Evolutionary conservation across 2,888 invertebrate species (phyloP).

Genomic region (Apamea sordens): DNA sequence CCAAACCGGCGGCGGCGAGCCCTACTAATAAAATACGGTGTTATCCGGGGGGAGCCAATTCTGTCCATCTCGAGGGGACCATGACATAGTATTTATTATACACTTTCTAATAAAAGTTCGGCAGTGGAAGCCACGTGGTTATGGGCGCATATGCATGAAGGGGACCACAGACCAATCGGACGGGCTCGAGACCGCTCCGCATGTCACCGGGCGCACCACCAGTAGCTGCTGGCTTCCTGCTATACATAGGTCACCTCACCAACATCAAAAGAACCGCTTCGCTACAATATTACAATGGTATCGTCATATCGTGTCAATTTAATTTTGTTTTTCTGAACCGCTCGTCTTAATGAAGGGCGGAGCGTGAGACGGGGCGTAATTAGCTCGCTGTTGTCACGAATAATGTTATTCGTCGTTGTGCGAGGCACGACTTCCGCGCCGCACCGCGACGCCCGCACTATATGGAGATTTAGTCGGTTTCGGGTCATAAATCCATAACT

Average conservation of each 20-base stretch:
- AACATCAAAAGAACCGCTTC: not conserved
- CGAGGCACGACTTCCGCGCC: constrained; percentile 14
- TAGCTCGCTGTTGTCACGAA: constrained; percentile 38
- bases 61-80: not conserved
- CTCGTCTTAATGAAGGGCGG: constrained; percentile 31
- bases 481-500: no score
- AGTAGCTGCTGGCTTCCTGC: not conserved
- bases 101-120: not conserved
- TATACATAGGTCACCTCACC: not conserved
- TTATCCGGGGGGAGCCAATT: constrained; percentile 13
- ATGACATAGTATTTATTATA: not conserved
- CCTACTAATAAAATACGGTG: constrained; percentile 10
- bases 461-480: no score
- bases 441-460: not conserved
- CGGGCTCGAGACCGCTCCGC: not conserved
- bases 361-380: constrained; percentile 15
- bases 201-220: not conserved
- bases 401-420: constrained; percentile 33
- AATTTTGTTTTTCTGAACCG: constrained; percentile 9
- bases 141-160: not conserved
- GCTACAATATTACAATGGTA: not conserved
- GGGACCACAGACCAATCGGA: no score
- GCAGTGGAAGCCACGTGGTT: not conserved
- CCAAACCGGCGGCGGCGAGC: not conserved
- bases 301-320: not conserved